These are phyloP conservation scores for Megalonaias nervosa DNA, from an alignment of 1,140 invertebrate species.

Conservation along the genomic window DNA sequence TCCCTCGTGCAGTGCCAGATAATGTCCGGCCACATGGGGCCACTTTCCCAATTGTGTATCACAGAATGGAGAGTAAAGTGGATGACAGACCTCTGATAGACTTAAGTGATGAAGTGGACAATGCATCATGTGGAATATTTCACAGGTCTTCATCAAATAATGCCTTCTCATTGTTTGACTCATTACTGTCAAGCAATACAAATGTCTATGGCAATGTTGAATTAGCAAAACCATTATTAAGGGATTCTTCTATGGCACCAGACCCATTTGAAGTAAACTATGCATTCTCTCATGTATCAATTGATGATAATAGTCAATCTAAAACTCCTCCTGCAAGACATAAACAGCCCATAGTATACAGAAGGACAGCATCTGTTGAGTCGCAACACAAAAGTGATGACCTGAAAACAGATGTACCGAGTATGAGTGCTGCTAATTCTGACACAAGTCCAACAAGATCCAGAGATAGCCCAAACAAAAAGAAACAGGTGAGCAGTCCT, in stretches of 20 bases:
- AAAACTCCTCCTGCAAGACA: conserved; percentile 21
- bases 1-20: background rate
- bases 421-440: too few species aligned
- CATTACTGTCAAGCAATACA: conserved; percentile 40
- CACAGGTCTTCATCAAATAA: conserved; percentile 33
- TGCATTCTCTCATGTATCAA: conserved; percentile 3
- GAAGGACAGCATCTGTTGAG: conserved; percentile 36
- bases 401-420: too few species aligned
- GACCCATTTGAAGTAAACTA: conserved; percentile 63
- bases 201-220: conserved; percentile 50
- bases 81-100: conserved; percentile 69
- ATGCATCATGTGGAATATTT: conserved; percentile 1
- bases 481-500: background rate
- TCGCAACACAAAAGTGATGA: conserved; percentile 32
- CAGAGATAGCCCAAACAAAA: too few species aligned
- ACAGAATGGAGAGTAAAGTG: conserved; percentile 20
- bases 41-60: background rate
- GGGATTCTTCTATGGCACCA: conserved; percentile 14
- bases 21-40: background rate
- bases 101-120: conserved; percentile 60
- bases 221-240: conserved; percentile 55
- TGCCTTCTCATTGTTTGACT: conserved; percentile 60
- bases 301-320: background rate
- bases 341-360: conserved; percentile 40
- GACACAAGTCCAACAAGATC: too few species aligned